These are phyloP conservation scores for Caenorhabditis virilis DNA, from an alignment of 2,888 invertebrate species.

Conservation along the genomic window DNA sequence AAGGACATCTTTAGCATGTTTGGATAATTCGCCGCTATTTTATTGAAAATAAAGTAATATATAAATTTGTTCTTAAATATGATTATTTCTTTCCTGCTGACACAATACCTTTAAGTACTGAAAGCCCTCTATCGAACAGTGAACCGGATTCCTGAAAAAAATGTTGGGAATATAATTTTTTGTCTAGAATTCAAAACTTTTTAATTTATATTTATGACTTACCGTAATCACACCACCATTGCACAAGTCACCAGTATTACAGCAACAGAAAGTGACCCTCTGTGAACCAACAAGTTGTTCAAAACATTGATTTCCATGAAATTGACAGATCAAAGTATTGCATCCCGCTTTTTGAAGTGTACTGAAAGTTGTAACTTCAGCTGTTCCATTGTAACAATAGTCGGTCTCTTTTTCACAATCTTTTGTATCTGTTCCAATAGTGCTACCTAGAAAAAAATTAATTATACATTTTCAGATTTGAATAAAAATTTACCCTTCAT, in stretches of 20 bases:
- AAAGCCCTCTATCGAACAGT: slow-evolving; percentile 33
- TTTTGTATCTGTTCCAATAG: slow-evolving; percentile 45
- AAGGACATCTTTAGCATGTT: slow-evolving; percentile 39
- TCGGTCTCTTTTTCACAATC: slow-evolving; percentile 44
- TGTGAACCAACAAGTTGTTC: slow-evolving; percentile 34
- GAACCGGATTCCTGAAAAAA: slow-evolving; percentile 27
- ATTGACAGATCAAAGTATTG: slow-evolving; percentile 42
- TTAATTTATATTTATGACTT: not conserved
- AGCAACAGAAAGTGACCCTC: slow-evolving; percentile 44
- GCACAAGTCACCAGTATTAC: slow-evolving; percentile 40
- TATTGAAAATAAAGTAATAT: too few species aligned
- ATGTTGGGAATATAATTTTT: not conserved
- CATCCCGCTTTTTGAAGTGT: slow-evolving; percentile 49
- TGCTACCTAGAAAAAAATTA: slow-evolving; percentile 23
- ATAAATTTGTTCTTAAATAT: too few species aligned
- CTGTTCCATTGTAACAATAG: slow-evolving; percentile 47
- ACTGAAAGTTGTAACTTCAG: slow-evolving; percentile 33
- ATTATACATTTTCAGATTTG: not conserved
- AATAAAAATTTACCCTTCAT: slow-evolving; percentile 45
- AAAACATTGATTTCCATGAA: slow-evolving; percentile 45
- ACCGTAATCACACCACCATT: slow-evolving; percentile 44
- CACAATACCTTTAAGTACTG: slow-evolving; percentile 31
- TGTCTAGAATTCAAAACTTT: not conserved
- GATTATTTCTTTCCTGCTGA: slow-evolving; percentile 11
- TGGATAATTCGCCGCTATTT: too few species aligned